Evolutionary conservation across 2,113 vertebrate species (phyloP).

Genomic region (Lophotis ruficrista): DNA sequence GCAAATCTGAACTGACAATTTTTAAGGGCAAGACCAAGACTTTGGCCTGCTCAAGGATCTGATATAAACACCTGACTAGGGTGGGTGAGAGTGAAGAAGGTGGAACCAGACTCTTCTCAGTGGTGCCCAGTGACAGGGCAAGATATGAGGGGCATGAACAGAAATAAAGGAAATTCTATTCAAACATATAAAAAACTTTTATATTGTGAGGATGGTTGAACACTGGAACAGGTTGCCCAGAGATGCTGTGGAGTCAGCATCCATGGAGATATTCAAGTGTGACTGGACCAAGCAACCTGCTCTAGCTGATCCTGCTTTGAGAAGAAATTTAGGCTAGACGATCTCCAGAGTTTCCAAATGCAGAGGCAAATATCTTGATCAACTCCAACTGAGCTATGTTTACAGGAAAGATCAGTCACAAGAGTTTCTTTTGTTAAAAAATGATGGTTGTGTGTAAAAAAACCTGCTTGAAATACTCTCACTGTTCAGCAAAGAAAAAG

Average conservation of each 20-base stretch:
- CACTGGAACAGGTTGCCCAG: not conserved
- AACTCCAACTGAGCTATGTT: not conserved
- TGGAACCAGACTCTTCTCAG: not conserved
- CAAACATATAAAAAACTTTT: not conserved
- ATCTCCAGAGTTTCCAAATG: not conserved
- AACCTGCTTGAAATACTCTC: not conserved
- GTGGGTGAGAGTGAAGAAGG: not conserved
- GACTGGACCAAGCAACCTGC: not conserved
- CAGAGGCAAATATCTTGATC: not conserved
- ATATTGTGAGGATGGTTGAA: not conserved
- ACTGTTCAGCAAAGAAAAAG: conserved; percentile 9
- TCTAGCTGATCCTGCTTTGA: not conserved
- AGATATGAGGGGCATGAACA: fast-evolving
- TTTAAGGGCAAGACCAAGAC: not conserved
- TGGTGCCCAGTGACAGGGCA: not conserved
- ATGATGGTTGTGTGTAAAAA: not conserved
- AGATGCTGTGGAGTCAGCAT: not conserved
- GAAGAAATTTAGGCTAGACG: not conserved
- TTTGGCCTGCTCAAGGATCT: not conserved
- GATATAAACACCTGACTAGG: not conserved
- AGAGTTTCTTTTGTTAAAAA: not conserved
- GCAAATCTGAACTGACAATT: not conserved
- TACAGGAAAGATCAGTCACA: not conserved
- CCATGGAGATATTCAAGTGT: not conserved
- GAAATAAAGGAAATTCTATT: not conserved